Base-by-base conservation (phyloP, 2,797 vertebrate genomes). In the Sandelia bainsii region DNA sequence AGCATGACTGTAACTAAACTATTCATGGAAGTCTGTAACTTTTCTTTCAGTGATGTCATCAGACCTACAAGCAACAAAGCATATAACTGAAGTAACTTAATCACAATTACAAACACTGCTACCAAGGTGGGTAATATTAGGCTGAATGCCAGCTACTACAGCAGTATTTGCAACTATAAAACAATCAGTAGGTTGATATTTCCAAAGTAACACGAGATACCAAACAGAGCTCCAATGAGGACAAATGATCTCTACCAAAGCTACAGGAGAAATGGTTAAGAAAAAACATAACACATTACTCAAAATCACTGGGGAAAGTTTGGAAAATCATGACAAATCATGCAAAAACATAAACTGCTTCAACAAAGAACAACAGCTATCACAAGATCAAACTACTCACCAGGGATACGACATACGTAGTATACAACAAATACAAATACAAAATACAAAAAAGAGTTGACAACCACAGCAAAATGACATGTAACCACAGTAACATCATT, bases 311-410 rank as follows among this genome's bases (percentile, higher is more conserved):
- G 14, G 56, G 46, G 48, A 72, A 68, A 72, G 66, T 53, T 58
- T 74, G 59, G 63, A 77, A 89, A 81, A 74, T 82, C 39, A n/a
- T 44, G 44, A 77, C 40, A 49, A 54, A 46, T 46, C 1, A 4
- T 37, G 53, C 56, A 76, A 76, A 58, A 82, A 78, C 16, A 51
- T 46, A 62, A 78, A 62, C 61, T 2, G 58, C 39, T 67, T 53
- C 39, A 73, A 70, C 50, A 59, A 71, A 82, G 56, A 79, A 42
- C 72, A 74, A 51, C 84, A 91, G 84, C 75, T 77, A 79, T 71
- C 69, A 57, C n/a, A 9, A 54, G 27, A 12, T 46, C 32, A 73
- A 85, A 70, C 42, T n/a, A 44, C 44, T 39, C 77, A 73, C 46
- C 16, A 4, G 54, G 72, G 56, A 62, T 25, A 32, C 54, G 46